These are phyloP conservation scores for Ectemnius lituratus DNA, from an alignment of 2,888 invertebrate species.

Conservation along the genomic window DNA sequence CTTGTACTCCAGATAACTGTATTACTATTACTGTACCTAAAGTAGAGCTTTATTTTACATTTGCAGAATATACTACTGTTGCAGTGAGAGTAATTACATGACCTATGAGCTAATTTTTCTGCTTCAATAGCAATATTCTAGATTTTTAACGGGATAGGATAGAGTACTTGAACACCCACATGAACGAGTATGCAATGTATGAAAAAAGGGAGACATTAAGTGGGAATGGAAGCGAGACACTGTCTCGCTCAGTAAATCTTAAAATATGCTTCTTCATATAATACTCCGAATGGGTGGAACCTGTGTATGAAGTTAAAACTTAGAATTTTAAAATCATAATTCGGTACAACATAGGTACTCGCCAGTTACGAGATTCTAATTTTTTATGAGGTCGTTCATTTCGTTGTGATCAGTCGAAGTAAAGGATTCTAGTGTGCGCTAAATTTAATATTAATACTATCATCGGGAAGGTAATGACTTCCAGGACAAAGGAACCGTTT, in stretches of 20 bases:
- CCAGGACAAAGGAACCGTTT: slow-evolving; percentile 15
- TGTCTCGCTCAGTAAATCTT: not conserved
- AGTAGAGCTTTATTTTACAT: too few relatives aligned
- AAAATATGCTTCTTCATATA: not conserved
- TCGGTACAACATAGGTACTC: slow-evolving; percentile 48
- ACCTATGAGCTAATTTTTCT: slow-evolving; percentile 14
- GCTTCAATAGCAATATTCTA: slow-evolving; percentile 28
- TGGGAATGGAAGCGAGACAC: not conserved
- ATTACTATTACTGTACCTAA: too few relatives aligned
- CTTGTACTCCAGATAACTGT: too few relatives aligned
- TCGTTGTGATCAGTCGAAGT: slow-evolving; percentile 24
- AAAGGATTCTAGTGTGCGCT: not conserved
- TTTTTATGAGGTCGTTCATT: slow-evolving; percentile 64
- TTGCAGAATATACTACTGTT: too few relatives aligned
- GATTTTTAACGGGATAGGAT: slow-evolving; percentile 27
- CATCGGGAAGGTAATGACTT: slow-evolving; percentile 9
- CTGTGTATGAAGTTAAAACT: not conserved
- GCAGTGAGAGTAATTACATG: too few relatives aligned
- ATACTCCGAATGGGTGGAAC: not conserved
- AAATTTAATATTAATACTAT: slow-evolving; percentile 21
- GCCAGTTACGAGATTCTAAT: slow-evolving; percentile 68
- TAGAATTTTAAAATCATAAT: slow-evolving; percentile 11
- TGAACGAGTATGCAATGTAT: slow-evolving; percentile 46
- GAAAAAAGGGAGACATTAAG: slow-evolving; percentile 15
- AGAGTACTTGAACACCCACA: slow-evolving; percentile 43